Conservation (phyloP, 2,113 vertebrate species). For the Solenodon paradoxus region DNA sequence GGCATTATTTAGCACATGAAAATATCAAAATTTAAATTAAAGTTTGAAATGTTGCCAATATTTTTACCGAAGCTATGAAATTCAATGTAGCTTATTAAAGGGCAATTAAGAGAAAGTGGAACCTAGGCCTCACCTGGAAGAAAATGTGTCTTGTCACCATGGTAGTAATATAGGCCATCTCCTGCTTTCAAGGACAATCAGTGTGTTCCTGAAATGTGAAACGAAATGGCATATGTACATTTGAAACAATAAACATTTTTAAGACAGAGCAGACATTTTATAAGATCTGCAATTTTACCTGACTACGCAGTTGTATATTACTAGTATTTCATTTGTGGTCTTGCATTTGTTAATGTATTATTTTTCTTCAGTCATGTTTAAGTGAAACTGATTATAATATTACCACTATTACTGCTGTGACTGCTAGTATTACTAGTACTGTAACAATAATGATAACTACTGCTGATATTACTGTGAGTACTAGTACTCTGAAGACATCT, state of each 20-base stretch:
- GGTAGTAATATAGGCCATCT: neutral
- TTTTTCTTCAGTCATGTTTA: neutral
- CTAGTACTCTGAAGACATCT: neutral
- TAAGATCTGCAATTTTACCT: neutral
- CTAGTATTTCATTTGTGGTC: neutral
- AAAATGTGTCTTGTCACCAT: neutral
- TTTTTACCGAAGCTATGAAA: slow-evolving; percentile 7
- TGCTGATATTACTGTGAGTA: neutral
- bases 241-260: neutral
- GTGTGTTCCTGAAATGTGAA: neutral
- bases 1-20: slow-evolving; percentile 49
- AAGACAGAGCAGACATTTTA: neutral
- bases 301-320: neutral
- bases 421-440: neutral
- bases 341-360: neutral
- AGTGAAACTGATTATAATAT: neutral
- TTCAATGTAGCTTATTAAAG: neutral
- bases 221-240: neutral
- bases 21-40: slow-evolving; percentile 56
- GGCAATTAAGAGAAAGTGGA: neutral
- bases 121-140: neutral
- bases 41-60: slow-evolving; percentile 38
- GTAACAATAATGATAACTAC: neutral
- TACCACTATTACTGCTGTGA: no score
- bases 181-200: neutral